These are phyloP conservation scores for Neodiprion lecontei DNA, from an alignment of 1,140 invertebrate genomes.

Conservation along the genomic window DNA sequence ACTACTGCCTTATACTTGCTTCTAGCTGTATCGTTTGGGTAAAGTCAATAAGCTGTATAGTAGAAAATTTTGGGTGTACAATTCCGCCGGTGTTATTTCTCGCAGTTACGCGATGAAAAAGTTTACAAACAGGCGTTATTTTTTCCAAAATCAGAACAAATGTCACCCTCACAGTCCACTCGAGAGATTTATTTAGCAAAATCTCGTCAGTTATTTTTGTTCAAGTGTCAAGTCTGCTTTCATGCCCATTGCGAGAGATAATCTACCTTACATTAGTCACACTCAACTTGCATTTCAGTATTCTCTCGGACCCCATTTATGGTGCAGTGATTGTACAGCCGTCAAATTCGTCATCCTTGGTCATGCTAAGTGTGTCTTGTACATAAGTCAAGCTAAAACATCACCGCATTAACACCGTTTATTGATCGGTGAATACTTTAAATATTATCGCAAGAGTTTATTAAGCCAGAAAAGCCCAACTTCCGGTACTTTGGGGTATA, in stretches of 20 bases:
- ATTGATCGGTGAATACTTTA: not conserved
- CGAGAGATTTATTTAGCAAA: no score
- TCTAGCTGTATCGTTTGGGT: no score
- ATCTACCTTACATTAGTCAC: not conserved
- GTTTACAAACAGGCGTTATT: no score
- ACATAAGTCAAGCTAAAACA: not conserved
- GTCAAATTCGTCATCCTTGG: constrained; percentile 4
- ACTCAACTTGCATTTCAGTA: not conserved
- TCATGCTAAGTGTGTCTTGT: not conserved
- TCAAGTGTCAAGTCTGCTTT: no score
- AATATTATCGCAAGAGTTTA: not conserved
- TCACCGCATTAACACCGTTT: not conserved
- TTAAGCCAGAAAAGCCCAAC: not conserved
- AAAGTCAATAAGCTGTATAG: no score
- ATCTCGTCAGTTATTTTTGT: no score
- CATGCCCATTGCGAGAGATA: not conserved
- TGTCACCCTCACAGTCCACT: no score
- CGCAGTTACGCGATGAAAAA: no score
- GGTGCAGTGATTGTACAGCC: not conserved
- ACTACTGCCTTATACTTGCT: not conserved
- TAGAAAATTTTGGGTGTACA: no score
- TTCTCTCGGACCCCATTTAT: not conserved
- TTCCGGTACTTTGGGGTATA: not conserved
- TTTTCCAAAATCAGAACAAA: no score
- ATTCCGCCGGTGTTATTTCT: no score